Base-by-base conservation (phyloP, 2,797 vertebrate species). In the Carapus acus region DNA sequence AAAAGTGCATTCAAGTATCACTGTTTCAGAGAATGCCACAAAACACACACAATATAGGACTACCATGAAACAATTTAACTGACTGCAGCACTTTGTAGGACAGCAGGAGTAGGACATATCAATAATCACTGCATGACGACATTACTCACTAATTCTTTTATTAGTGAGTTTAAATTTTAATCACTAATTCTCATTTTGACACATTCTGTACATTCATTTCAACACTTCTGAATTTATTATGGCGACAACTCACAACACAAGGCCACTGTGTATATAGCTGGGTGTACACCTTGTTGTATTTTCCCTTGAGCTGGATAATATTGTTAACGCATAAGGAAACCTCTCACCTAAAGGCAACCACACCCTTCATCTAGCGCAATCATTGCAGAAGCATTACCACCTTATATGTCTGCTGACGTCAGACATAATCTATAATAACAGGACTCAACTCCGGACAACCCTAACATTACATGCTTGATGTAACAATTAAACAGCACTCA, bases 341-440 rank as follows among this genome's bases (percentile, higher is more conserved):
- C 76, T 71, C 74, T 81, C 65, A 65, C 52, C 45, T 34, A 40
- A 19, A 55, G 50, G 57, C 53, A 65, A 69, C 77, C 65, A 58
- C 83, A 75, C 67, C 80, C 77, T 67, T 56, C 65, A 45, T 71
- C 61, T 60, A 56, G 67, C 77, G 69, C 75, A 82, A 77, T 82
- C 84, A 85, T 85, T 76, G 78, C 85, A 82, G 88, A 58, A 85
- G 85, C 51, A 79, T 51, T 72, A 74, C 65, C 73, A 85, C 88
- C 89, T 86, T 65, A 65, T 87, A 86, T 88, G 81, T 79, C 72
- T 83, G 75, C 81, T 81, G 83, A 82, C 82, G 69, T 75, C 82
- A 75, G 78, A 66, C 79, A 81, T 82, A 90, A 83, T 87, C 85
- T 84, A 73, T 76, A 81, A 80, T 84, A 86, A 91, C 89, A 87